Conservation (phyloP, 2,113 vertebrate genomes). For the Paracanthobrama guichenoti region DNA sequence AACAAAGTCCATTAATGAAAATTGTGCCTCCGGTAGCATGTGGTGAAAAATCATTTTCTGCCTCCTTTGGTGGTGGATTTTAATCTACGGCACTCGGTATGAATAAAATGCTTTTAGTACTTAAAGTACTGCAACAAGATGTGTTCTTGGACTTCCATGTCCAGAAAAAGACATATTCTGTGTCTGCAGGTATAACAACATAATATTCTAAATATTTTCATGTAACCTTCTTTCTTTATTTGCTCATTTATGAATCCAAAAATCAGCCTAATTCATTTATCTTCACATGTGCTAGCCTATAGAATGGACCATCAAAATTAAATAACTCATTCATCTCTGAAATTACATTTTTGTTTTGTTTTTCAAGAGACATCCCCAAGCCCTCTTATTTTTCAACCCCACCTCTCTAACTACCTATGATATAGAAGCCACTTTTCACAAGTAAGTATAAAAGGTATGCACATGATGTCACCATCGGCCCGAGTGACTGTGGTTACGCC, state of each 20-base stretch:
- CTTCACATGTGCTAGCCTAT: background rate
- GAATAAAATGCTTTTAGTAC: conserved; percentile 27
- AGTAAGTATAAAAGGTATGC: background rate
- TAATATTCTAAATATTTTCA: background rate
- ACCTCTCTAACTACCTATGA: background rate
- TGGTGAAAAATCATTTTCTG: conserved; percentile 40
- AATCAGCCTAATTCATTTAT: background rate
- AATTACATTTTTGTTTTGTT: background rate
- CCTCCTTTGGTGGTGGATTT: conserved; percentile 39
- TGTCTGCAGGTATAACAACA: background rate
- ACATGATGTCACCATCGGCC: too few relatives aligned
- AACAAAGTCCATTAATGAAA: conserved; percentile 40
- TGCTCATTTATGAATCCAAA: background rate
- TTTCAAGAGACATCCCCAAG: background rate
- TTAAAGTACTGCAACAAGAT: background rate
- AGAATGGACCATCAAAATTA: conserved; percentile 4
- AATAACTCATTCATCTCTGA: background rate
- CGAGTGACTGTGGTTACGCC: too few relatives aligned
- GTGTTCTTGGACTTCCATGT: background rate
- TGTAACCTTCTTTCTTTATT: background rate
- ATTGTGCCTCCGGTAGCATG: conserved; percentile 26
- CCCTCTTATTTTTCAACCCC: background rate
- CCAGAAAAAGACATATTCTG: background rate
- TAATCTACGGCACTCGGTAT: conserved; percentile 28
- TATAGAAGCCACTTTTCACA: background rate